phyloP scores from a whole-genome alignment of 1,140 invertebrate species.

The Vanessa tameamea region DNA sequence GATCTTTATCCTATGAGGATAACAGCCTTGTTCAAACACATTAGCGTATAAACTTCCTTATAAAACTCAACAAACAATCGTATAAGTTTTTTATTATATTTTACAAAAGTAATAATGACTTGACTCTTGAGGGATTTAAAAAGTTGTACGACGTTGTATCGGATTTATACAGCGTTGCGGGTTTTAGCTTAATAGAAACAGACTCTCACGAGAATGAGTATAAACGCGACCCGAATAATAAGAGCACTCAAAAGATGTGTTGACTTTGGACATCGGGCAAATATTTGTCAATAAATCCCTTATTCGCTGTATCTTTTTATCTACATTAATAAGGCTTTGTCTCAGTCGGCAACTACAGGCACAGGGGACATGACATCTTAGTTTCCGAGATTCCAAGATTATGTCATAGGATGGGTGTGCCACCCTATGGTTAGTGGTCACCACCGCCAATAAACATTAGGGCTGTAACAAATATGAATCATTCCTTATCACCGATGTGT shows the following conservation, averaged over 20 bases:
- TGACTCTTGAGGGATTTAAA: slow-evolving; percentile 1
- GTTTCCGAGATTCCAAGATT: no score
- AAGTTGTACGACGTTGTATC: slow-evolving; percentile 2
- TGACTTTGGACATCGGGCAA: slow-evolving; percentile 2
- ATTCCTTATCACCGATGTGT: no score
- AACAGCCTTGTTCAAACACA: no score
- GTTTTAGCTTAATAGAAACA: slow-evolving; percentile 7
- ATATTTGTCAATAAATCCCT: slow-evolving; percentile 5
- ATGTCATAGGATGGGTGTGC: no score
- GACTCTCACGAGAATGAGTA: not conserved
- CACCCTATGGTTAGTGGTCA: no score
- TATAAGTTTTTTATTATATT: slow-evolving; percentile 6
- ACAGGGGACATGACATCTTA: no score
- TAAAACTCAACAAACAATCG: not conserved
- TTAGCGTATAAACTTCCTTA: not conserved
- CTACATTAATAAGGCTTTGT: not conserved
- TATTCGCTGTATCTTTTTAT: not conserved
- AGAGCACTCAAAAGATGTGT: not conserved
- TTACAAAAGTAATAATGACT: slow-evolving; percentile 5
- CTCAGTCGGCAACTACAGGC: no score
- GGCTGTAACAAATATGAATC: no score
- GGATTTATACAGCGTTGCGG: not conserved
- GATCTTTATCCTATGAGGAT: no score
- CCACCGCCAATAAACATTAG: no score
- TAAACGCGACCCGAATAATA: slow-evolving; percentile 6